Evolutionary conservation across 2,113 vertebrate genomes (phyloP).

Genomic region (Bungarus multicinctus): DNA sequence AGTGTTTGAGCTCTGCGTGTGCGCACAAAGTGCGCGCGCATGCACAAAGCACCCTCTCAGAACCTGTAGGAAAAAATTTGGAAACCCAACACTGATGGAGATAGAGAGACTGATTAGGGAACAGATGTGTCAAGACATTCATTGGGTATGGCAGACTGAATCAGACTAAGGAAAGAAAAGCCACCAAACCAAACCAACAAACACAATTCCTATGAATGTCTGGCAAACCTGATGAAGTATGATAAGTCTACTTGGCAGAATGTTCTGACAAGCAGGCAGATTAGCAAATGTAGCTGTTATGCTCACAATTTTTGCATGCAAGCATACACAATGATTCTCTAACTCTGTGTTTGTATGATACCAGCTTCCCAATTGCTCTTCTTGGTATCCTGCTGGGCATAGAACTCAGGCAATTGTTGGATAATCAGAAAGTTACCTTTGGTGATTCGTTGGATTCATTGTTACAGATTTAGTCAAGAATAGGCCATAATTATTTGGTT

Average conservation of each 20-base stretch:
- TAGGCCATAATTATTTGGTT: not conserved
- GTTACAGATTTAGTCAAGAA: not conserved
- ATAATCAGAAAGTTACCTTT: not conserved
- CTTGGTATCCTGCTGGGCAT: not conserved
- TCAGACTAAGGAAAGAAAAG: not conserved
- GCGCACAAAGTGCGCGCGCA: too few relatives aligned
- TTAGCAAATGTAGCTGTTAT: not conserved
- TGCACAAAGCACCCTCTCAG: too few relatives aligned
- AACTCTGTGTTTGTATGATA: not conserved
- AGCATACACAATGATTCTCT: not conserved
- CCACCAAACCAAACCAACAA: not conserved
- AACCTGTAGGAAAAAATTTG: too few relatives aligned
- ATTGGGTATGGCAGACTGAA: not conserved
- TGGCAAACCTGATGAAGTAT: not conserved
- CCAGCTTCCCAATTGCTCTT: not conserved
- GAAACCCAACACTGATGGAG: not conserved
- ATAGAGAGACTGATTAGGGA: not conserved
- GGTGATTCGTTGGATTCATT: not conserved
- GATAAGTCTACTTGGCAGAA: not conserved
- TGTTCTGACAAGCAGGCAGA: not conserved
- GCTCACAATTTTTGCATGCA: not conserved
- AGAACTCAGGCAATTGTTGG: not conserved
- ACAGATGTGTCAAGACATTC: not conserved
- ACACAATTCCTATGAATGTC: not conserved
- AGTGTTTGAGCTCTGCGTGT: too few relatives aligned